A percentile compares a stretch with the other conserved stretches of the same genome.
Conservation (phyloP, 2,797 vertebrate species). For the Spinus pinus region DNA sequence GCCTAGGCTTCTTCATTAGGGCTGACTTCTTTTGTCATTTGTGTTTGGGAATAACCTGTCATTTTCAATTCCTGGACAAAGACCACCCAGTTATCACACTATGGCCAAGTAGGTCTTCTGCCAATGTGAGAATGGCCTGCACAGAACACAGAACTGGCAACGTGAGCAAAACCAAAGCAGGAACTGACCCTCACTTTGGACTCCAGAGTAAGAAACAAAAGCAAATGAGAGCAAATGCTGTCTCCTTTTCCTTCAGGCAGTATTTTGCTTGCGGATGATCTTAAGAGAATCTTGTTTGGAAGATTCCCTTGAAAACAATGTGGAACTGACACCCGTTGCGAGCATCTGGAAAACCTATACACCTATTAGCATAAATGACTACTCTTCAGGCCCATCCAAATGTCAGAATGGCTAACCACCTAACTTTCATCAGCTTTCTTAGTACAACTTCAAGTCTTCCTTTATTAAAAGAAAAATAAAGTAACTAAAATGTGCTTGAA, state of each 20-base stretch:
- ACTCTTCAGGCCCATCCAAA: not conserved
- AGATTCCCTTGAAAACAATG: not conserved
- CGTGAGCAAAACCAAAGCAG: not conserved
- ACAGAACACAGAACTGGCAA: not conserved
- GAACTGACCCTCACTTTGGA: not conserved
- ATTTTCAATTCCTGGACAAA: not conserved
- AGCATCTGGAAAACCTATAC: not conserved
- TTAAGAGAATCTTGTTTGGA: not conserved
- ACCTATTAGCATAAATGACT: not conserved
- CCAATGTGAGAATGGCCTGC: not conserved
- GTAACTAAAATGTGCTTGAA: not conserved
- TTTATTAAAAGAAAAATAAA: not conserved
- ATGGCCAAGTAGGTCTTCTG: not conserved
- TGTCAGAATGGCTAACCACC: not conserved
- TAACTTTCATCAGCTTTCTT: not conserved
- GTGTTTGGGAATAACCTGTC: not conserved
- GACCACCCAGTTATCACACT: not conserved
- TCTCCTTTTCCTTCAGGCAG: not conserved
- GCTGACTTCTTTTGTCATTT: not conserved
- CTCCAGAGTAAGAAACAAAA: not conserved
- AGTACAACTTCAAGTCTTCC: not conserved
- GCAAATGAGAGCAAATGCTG: not conserved
- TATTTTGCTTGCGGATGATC: not conserved
- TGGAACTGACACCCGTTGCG: not conserved
- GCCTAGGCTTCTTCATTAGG: not conserved